phyloP scores from a whole-genome alignment of 2,113 vertebrate species.

The Trematocara variabile region DNA sequence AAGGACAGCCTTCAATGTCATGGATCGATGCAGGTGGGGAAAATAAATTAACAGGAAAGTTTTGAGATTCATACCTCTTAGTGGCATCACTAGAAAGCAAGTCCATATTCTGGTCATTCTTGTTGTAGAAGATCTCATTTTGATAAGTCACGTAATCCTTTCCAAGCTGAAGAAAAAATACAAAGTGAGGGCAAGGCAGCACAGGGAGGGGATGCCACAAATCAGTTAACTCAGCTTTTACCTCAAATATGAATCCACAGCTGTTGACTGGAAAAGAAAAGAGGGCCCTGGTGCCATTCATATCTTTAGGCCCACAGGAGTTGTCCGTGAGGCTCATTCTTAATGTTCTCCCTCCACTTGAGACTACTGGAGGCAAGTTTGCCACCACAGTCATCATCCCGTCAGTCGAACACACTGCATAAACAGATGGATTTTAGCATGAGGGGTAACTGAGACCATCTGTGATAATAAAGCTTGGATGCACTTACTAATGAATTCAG shows the following conservation, averaged over 20 bases:
- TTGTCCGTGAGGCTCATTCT: slow-evolving; percentile 36
- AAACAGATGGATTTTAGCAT: background rate
- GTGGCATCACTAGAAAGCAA: background rate
- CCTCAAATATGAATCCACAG: slow-evolving; percentile 66
- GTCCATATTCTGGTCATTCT: background rate
- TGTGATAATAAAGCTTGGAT: accelerated
- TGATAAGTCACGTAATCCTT: slow-evolving; percentile 52
- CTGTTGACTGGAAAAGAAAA: slow-evolving; percentile 59
- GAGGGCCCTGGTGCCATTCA: slow-evolving; percentile 40
- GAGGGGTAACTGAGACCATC: accelerated
- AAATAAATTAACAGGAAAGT: accelerated
- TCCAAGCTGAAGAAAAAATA: slow-evolving; percentile 31
- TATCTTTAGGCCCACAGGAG: slow-evolving; percentile 55
- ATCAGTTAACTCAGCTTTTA: background rate
- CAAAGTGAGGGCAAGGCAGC: background rate
- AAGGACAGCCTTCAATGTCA: background rate
- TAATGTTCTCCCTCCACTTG: background rate
- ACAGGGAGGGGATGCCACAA: background rate
- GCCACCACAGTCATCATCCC: slow-evolving; percentile 64
- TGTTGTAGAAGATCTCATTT: slow-evolving; percentile 59
- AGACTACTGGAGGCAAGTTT: slow-evolving; percentile 32
- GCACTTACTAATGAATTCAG: slow-evolving; percentile 54
- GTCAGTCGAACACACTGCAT: slow-evolving; percentile 67
- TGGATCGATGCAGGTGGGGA: background rate
- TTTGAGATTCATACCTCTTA: background rate